Base-by-base conservation (phyloP, 2,113 vertebrate genomes). In the Erythrolamprus reginae region DNA sequence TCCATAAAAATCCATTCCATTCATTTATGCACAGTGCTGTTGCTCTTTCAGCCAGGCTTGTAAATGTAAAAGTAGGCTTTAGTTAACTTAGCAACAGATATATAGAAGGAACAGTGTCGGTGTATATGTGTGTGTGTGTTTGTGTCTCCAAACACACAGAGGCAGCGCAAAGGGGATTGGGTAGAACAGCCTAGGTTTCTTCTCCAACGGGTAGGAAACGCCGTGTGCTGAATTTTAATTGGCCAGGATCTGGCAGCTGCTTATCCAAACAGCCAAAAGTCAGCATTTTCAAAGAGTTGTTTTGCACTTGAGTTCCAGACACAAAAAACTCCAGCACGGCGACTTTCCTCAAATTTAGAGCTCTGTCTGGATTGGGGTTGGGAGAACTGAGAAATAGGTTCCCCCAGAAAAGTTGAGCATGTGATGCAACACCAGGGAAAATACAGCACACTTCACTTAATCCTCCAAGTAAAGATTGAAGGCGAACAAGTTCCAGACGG, bases 241-340 rank as follows among this genome's bases (percentile, higher is more conserved):
- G 45, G n/a, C 13, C 5, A 84, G 90, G 91, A 93, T 92, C 92
- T 70, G 58, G 45, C 42, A 92, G 92, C 91, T 93, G 89, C 89
- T 93, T 91, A 82, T 89, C 91, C 93, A 15, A 95, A 84, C 53
- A 61, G 42, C 33, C 92, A 94, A 93, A 95, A 94, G 94, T 92
- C 94, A 95, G 93, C 94, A 89, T 92, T n/a, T 87, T 93, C 93
- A 92, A 95, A 92, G 82, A 2, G 42, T 86, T 95, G 83, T 70
- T 52, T 92, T 85, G 51, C 89, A 92, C 90, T 94, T 93, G 83
- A 92, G 93, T 93, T 92, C 92, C 92, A 92, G 88, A 89, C 70
- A 92, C 93, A 92, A 84, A 84, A 94, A 42, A 23, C 88, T 50
- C 13, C 52, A 89, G 53, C 61, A 21, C 13, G 26, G 12, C 38